These are phyloP conservation scores for Neosalanx taihuensis DNA, from an alignment of 2,797 vertebrate genomes.

Conservation along the genomic window DNA sequence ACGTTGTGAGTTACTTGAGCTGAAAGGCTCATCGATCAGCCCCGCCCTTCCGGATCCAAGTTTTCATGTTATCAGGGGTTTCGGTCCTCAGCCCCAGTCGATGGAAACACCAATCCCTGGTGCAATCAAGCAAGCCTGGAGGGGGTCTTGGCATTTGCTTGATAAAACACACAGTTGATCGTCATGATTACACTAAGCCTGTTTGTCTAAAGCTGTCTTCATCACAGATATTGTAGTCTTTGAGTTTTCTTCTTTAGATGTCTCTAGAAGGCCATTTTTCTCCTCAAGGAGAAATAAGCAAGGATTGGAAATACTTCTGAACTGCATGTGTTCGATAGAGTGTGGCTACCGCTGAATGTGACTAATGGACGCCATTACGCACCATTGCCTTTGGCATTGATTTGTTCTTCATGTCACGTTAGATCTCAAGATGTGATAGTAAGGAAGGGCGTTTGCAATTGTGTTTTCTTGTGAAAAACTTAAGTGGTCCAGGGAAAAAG, in stretches of 20 bases:
- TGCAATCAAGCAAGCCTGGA: slow-evolving; percentile 11
- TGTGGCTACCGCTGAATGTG: neutral
- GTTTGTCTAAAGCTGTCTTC: slow-evolving; percentile 20
- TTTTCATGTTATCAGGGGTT: slow-evolving; percentile 27
- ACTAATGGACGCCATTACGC: neutral
- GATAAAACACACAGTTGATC: slow-evolving; percentile 11
- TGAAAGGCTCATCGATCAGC: slow-evolving; percentile 23
- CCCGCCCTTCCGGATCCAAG: slow-evolving; percentile 16
- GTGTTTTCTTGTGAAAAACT: slow-evolving; percentile 42
- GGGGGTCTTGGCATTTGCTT: slow-evolving; percentile 3
- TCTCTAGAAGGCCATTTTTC: slow-evolving; percentile 12
- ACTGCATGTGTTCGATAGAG: no score
- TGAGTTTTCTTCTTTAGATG: neutral
- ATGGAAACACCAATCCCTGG: slow-evolving; percentile 32
- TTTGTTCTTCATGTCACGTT: neutral
- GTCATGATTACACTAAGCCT: slow-evolving; percentile 18
- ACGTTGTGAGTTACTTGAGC: neutral
- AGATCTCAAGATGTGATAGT: neutral
- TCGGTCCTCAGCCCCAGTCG: slow-evolving; percentile 9
- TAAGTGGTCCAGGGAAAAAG: slow-evolving; percentile 23
- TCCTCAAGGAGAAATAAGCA: neutral
- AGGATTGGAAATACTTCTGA: no score
- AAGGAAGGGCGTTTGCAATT: slow-evolving; percentile 23
- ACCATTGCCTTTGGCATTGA: neutral
- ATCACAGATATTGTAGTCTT: slow-evolving; percentile 19